Percentiles rank a stretch among this genome's conserved stretches.
These are phyloP conservation scores for Mirza zaza DNA, from an alignment of 2,113 vertebrate genomes.

Conservation along the genomic window DNA sequence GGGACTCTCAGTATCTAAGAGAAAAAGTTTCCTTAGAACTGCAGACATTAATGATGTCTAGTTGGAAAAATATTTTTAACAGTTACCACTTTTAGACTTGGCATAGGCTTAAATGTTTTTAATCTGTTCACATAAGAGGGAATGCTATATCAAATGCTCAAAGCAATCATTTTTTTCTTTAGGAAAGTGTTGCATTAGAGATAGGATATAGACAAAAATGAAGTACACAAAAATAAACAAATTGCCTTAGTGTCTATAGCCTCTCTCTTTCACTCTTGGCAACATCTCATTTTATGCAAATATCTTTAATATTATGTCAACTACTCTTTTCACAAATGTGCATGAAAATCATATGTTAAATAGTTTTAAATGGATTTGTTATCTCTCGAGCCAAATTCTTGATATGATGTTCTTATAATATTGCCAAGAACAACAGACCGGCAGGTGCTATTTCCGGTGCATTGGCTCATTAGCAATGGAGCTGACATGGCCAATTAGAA, in stretches of 20 bases:
- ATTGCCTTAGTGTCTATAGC: background rate
- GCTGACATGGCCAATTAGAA: background rate
- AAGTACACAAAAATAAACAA: background rate
- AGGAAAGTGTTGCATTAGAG: background rate
- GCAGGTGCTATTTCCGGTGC: background rate
- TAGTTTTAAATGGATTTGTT: background rate
- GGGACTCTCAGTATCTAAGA: background rate
- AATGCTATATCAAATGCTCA: background rate
- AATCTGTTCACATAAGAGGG: background rate
- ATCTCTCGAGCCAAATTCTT: background rate
- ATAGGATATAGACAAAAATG: background rate
- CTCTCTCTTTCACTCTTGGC: background rate
- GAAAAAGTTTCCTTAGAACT: background rate
- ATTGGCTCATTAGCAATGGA: background rate
- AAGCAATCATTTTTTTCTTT: background rate
- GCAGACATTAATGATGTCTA: background rate
- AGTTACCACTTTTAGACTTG: conserved; percentile 46
- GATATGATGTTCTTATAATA: background rate
- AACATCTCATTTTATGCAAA: background rate
- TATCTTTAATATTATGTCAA: background rate
- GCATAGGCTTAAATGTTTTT: background rate
- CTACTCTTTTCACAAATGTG: background rate
- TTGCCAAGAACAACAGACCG: background rate
- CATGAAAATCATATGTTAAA: background rate
- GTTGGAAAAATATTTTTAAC: conserved; percentile 44